Conservation (phyloP, 2,797 vertebrate genomes). For the Botia kubotai region DNA sequence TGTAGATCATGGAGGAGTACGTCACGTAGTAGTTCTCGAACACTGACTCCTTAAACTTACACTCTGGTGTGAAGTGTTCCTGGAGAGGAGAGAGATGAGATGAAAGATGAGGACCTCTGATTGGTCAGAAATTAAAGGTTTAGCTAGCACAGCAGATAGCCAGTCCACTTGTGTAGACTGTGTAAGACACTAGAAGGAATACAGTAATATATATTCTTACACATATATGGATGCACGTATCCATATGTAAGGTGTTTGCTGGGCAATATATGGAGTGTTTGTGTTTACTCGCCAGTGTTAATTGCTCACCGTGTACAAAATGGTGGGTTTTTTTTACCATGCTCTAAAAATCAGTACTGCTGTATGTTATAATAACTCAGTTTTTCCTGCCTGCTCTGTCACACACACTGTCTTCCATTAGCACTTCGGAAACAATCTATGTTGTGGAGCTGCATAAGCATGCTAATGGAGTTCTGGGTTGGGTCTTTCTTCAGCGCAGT, state of each 20-base stretch:
- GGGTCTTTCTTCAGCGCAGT: constrained; percentile 2
- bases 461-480: constrained; percentile 38
- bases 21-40: constrained; percentile 99
- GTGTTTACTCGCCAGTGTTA: background rate
- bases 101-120: constrained; percentile 28
- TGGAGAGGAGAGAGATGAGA: constrained; percentile 67
- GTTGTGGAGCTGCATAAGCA: constrained; percentile 32
- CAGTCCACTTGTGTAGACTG: background rate
- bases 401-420: constrained; percentile 11
- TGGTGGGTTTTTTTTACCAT: background rate
- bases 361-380: background rate
- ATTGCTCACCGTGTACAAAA: background rate
- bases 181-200: background rate
- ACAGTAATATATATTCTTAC: background rate
- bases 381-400: background rate
- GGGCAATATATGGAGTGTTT: background rate
- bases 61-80: constrained; percentile 99
- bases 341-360: background rate
- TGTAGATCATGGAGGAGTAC: constrained; percentile 99
- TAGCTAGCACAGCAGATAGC: background rate
- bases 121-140: background rate
- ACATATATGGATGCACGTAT: background rate
- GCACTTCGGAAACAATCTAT: constrained; percentile 33
- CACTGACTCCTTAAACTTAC: constrained; percentile 99
- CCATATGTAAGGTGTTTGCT: background rate